phyloP scores from a whole-genome alignment of 2,888 invertebrate genomes.

The Mythimna ferrago region DNA sequence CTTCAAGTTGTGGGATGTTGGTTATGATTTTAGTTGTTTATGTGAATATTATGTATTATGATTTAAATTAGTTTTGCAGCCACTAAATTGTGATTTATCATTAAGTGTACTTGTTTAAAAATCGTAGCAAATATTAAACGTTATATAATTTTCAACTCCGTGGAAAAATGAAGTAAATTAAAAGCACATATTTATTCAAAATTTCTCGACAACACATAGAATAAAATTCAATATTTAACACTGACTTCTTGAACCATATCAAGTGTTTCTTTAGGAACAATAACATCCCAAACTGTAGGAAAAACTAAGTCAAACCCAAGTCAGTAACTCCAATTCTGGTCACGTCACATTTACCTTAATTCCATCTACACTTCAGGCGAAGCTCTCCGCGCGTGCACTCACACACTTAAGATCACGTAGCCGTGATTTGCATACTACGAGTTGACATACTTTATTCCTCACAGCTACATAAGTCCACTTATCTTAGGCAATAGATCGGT shows the following conservation, averaged over 20 bases:
- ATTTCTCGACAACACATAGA: neutral
- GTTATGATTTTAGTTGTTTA: slow-evolving; percentile 13
- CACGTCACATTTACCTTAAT: slow-evolving; percentile 36
- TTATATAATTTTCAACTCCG: too few relatives aligned
- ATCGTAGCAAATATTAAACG: too few relatives aligned
- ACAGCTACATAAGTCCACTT: slow-evolving; percentile 63
- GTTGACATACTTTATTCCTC: slow-evolving; percentile 61
- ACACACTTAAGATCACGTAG: slow-evolving; percentile 64
- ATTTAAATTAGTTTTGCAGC: neutral
- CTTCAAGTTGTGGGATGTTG: slow-evolving; percentile 3
- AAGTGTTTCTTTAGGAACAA: neutral
- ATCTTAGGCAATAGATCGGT: slow-evolving; percentile 66
- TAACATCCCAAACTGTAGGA: neutral
- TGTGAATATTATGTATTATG: slow-evolving; percentile 1
- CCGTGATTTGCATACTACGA: slow-evolving; percentile 63
- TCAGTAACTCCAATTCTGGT: slow-evolving; percentile 35
- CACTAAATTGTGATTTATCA: neutral
- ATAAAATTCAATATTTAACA: neutral
- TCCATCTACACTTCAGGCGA: slow-evolving; percentile 42
- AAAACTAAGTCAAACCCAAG: slow-evolving; percentile 17
- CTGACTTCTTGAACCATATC: neutral
- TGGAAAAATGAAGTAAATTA: too few relatives aligned
- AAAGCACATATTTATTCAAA: too few relatives aligned
- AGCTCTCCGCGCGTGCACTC: slow-evolving; percentile 56
- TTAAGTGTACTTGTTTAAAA: too few relatives aligned